phyloP scores from a whole-genome alignment of 2,113 vertebrate genomes.

The Sialia sialis region DNA sequence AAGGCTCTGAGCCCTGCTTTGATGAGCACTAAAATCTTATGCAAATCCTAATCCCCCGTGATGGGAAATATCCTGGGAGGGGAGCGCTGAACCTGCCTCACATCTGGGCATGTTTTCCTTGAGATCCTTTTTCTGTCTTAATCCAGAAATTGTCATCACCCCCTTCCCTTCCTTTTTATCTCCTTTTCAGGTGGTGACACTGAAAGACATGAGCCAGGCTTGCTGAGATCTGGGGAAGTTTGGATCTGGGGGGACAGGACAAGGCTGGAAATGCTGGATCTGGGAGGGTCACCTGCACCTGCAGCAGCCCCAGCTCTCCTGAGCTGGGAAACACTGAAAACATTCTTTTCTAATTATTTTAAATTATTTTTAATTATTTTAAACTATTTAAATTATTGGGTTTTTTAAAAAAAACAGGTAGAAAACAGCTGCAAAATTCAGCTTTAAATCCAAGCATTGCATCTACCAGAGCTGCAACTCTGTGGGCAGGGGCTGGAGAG shows the following conservation, averaged over 20 bases:
- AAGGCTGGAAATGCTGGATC: not conserved
- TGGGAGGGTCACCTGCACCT: not conserved
- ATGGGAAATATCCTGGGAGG: not conserved
- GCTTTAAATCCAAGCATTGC: not conserved
- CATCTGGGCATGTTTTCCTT: not conserved
- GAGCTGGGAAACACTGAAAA: not conserved
- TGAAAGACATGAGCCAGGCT: not conserved
- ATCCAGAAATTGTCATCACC: not conserved
- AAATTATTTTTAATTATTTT: not conserved
- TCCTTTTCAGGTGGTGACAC: accelerated
- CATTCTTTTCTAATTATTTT: accelerated
- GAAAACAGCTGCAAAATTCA: not conserved
- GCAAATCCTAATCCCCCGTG: not conserved
- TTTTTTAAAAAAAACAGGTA: not conserved
- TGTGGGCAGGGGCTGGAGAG: not conserved
- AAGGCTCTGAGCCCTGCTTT: not conserved
- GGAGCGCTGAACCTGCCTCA: not conserved
- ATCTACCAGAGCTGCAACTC: not conserved
- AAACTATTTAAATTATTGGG: not conserved
- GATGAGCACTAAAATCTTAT: not conserved
- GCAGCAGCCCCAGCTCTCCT: not conserved
- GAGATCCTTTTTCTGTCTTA: not conserved
- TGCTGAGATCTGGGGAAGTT: not conserved
- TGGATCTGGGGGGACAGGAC: not conserved
- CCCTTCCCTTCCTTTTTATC: not conserved